Evolutionary conservation across 1,140 invertebrate genomes (phyloP).

Genomic region (Drosophila pectinifera): DNA sequence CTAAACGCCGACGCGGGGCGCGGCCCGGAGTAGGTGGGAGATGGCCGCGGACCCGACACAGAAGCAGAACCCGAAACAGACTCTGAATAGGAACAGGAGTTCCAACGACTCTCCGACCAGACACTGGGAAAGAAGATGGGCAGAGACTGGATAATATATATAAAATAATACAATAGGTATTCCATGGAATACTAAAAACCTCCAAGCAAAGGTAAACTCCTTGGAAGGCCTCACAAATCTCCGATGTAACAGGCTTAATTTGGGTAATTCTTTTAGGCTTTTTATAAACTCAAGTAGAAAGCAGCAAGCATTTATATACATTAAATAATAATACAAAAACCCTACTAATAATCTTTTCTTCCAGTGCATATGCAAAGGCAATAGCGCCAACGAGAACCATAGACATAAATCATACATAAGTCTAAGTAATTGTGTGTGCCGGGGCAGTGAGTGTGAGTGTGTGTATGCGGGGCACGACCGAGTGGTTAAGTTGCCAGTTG

Average conservation of each 20-base stretch:
- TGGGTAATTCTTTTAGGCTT: no score
- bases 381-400: conserved; percentile 49
- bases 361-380: conserved; percentile 34
- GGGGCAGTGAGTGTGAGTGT: conserved; percentile 1
- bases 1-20: conserved; percentile 63
- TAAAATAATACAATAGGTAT: no score
- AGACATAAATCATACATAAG: conserved; percentile 78
- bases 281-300: no score
- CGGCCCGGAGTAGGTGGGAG: background rate
- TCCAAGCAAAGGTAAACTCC: no score
- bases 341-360: conserved; percentile 12
- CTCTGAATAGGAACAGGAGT: conserved; percentile 18
- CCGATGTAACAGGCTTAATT: no score
- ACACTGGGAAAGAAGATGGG: conserved; percentile 23
- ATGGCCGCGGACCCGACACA: conserved; percentile 13
- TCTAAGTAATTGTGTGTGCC: conserved; percentile 76
- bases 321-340: no score
- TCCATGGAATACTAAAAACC: no score
- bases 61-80: conserved; percentile 20
- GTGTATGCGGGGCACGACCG: conserved; percentile 5
- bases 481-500: conserved; percentile 20
- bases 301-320: no score
- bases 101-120: no score
- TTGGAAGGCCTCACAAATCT: no score
- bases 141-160: no score